A percentile compares a stretch with the other conserved stretches of the same genome.
Conservation (phyloP, 92 coral and sea anemone genomes). For the Parazoanthus darwini region DNA sequence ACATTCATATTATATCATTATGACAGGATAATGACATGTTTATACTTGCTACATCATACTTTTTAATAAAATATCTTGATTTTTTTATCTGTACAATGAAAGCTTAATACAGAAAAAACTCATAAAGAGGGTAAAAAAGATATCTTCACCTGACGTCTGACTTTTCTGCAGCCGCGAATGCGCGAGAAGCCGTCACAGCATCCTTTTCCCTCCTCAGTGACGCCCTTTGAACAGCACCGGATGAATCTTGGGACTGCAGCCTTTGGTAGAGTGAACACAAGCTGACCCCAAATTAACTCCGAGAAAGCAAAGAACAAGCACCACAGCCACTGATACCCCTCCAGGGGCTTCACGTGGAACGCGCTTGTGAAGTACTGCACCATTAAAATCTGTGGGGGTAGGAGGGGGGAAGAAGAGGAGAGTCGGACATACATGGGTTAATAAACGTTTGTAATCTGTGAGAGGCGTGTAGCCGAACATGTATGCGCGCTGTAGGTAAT, state of each 20-base stretch:
- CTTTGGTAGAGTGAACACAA: constrained; percentile 81
- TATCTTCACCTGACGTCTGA: constrained; percentile 62
- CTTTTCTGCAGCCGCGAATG: constrained; percentile 72
- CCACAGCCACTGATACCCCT: constrained; percentile 91
- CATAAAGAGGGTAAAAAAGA: not conserved
- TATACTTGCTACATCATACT: too few relatives aligned
- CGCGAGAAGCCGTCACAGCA: constrained; percentile 65
- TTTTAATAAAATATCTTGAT: too few relatives aligned
- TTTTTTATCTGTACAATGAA: too few relatives aligned
- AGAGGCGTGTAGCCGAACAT: not conserved
- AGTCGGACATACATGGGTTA: not conserved
- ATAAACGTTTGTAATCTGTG: not conserved
- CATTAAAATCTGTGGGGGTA: constrained; percentile 65
- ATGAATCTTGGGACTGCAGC: constrained; percentile 63
- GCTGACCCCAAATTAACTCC: constrained; percentile 88
- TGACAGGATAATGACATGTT: too few relatives aligned
- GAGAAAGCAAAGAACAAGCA: constrained; percentile 82
- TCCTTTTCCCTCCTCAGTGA: constrained; percentile 46
- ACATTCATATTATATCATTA: too few relatives aligned
- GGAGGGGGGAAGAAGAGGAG: not conserved
- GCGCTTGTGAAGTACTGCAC: constrained; percentile 77
- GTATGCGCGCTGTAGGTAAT: not conserved
- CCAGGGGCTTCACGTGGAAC: constrained; percentile 79
- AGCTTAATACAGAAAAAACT: too few relatives aligned
- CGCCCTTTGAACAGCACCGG: constrained; percentile 79